Base-by-base conservation (phyloP, 2,113 vertebrate species). In the Tupaia chinensis region DNA sequence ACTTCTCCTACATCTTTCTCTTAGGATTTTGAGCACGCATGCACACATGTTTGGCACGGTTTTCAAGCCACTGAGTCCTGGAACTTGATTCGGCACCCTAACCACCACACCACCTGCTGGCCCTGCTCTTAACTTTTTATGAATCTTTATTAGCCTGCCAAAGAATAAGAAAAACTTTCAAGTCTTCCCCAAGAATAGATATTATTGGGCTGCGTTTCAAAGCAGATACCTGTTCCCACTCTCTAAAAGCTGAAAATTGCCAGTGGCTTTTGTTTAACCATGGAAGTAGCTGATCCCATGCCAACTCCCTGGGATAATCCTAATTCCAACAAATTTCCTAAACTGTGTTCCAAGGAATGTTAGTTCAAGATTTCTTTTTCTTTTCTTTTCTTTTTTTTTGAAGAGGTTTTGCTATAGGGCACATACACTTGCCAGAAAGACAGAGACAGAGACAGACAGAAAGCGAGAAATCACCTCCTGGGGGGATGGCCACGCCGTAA, bases 301-400 rank as follows among this genome's bases (percentile, higher is more conserved):
- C 20, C 32, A 87, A 9, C 27, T n/a, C 61, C 9, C 29, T 84
- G 61, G 44, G 56, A 29, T 70, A 70, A 72, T 70, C 79, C 61
- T 70, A 74, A 66, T 86, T 92, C 80, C 3, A 58, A 69, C 4
- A 81, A 94, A 65, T 69, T 81, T 85, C 81, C 87, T 83, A 68
- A 95, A 44, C 11, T 86, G 3, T 72, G 29, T 86, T 69, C 53
- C 69, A 92, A 58, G 54, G 32, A 66, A 22, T 27, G 16, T 61
- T 83, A 72, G 13, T 65, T 84, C 4, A 69, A 79, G 17, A 85
- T 70, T 88, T 92, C 76, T n/a, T 83, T 93, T 44, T 44, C 3
- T 44, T n/a, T n/a, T n/a, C n/a, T 44, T 44, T 4, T 44, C 3
- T 44, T 44, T 44, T 4, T 44, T 44, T 44, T 44, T 44, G 44